phyloP scores from a whole-genome alignment of 2,888 invertebrate species.

The Plebejus melissa region DNA sequence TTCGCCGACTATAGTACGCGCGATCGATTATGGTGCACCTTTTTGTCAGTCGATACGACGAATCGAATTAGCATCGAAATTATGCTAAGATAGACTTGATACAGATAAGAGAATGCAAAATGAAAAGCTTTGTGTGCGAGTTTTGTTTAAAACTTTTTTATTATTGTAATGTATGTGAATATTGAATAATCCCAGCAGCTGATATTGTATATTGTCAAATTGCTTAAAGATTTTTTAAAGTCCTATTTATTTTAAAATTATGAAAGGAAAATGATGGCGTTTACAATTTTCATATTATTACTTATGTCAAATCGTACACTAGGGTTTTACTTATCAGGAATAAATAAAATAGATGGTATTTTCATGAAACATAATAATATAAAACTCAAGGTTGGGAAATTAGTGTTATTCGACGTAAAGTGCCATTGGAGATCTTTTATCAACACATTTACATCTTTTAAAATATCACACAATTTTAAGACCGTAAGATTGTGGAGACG shows the following conservation, averaged over 20 bases:
- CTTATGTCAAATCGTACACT: too few relatives aligned
- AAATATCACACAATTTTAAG: constrained; percentile 4
- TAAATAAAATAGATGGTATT: background rate
- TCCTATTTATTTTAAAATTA: too few relatives aligned
- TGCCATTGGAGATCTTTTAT: background rate
- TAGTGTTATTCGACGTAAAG: constrained; percentile 1
- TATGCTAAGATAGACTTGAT: background rate
- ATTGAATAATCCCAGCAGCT: too few relatives aligned
- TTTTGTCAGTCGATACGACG: background rate
- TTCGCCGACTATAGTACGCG: constrained; percentile 53
- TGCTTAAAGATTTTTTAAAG: too few relatives aligned
- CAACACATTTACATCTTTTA: background rate
- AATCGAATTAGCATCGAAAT: background rate
- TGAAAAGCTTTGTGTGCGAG: background rate
- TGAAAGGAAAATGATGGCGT: too few relatives aligned
- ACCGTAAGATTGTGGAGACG: background rate
- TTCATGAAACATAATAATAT: background rate
- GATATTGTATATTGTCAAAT: too few relatives aligned
- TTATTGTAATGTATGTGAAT: too few relatives aligned
- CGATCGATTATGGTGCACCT: constrained; percentile 44
- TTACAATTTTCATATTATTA: too few relatives aligned
- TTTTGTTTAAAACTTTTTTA: background rate
- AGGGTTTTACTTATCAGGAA: too few relatives aligned
- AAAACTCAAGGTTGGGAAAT: background rate
- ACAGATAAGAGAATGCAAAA: background rate